These are phyloP conservation scores for Drosophila longiperda DNA, from an alignment of 2,888 invertebrate species.

Conservation along the genomic window DNA sequence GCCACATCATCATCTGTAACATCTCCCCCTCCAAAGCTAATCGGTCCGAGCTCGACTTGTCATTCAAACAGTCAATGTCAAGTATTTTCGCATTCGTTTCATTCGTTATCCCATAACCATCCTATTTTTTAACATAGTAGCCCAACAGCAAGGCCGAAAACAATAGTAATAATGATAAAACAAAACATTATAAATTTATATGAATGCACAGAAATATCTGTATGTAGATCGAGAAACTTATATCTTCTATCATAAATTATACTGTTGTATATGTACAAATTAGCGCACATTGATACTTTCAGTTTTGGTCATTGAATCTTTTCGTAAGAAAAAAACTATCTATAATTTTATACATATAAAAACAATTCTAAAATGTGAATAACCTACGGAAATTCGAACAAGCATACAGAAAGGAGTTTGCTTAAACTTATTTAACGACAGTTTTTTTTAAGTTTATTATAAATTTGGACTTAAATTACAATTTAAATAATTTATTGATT, in stretches of 20 bases:
- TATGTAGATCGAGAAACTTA: background rate
- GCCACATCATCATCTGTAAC: conserved; percentile 25
- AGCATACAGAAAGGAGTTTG: background rate
- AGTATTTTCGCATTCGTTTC: conserved; percentile 26
- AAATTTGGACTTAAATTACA: background rate
- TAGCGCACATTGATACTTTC: background rate
- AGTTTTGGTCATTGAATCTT: background rate
- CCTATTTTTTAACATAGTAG: conserved; percentile 9
- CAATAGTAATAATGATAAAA: background rate
- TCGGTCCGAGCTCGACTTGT: background rate
- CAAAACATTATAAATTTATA: background rate
- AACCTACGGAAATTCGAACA: background rate
- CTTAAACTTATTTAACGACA: background rate
- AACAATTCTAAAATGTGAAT: background rate
- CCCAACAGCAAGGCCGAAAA: background rate
- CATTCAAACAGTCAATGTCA: conserved; percentile 26
- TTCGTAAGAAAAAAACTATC: background rate
- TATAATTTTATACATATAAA: background rate
- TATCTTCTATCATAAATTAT: background rate
- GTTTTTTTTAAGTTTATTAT: background rate
- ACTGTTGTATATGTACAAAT: background rate
- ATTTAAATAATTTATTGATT: background rate
- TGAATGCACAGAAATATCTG: background rate
- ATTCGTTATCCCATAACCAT: conserved; percentile 23
- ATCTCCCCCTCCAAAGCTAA: conserved; percentile 8